phyloP scores from a whole-genome alignment of 2,888 invertebrate genomes.

The Epinotia bilunana region DNA sequence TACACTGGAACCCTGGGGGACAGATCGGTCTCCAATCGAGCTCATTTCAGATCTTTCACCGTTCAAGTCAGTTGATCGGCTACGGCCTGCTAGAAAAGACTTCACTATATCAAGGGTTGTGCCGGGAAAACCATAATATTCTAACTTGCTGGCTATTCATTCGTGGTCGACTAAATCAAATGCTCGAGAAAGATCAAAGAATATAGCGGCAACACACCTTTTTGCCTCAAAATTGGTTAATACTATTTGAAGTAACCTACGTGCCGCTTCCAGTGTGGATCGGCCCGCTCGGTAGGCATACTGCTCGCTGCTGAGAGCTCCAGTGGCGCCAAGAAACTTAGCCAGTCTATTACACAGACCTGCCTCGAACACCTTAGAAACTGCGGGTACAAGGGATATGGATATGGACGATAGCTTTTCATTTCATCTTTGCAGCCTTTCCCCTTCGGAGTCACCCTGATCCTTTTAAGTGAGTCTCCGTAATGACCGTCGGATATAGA shows the following conservation, averaged over 20 bases:
- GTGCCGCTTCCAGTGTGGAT: neutral
- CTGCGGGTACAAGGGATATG: neutral
- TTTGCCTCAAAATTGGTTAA: neutral
- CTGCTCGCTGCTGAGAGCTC: neutral
- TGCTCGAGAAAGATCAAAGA: constrained; percentile 3
- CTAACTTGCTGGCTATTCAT: neutral
- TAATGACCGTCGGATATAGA: neutral
- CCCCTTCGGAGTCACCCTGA: neutral
- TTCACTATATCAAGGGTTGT: neutral
- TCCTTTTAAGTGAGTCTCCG: neutral
- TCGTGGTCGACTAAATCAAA: constrained; percentile 2
- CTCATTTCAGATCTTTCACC: neutral
- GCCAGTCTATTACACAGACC: neutral
- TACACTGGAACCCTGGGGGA: neutral
- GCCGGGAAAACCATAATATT: neutral
- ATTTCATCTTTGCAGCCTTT: neutral
- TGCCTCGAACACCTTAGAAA: constrained; percentile 9
- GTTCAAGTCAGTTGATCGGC: neutral
- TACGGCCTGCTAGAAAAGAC: neutral
- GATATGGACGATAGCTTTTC: constrained; percentile 7
- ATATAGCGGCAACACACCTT: neutral
- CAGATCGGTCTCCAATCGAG: neutral
- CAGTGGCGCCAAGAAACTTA: neutral
- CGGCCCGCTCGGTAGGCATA: neutral
- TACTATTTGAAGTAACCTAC: neutral